A percentile compares a stretch with the other conserved stretches of the same genome.
phyloP scores from a whole-genome alignment of 2,888 invertebrate species.

The Allacma fusca region DNA sequence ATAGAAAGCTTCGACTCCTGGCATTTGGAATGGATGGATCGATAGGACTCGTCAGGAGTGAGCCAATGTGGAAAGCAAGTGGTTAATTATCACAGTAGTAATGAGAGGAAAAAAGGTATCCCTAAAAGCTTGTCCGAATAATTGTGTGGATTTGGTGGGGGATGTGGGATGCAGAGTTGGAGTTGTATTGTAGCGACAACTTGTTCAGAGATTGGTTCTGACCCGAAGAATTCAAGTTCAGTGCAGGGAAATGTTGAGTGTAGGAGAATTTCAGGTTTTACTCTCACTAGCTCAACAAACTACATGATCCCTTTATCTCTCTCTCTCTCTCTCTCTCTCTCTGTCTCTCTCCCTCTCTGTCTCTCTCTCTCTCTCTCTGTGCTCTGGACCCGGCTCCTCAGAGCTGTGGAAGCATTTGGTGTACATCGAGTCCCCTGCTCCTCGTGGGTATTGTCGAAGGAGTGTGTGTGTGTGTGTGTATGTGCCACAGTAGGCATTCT shows the following conservation, averaged over 20 bases:
- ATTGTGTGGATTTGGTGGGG: background rate
- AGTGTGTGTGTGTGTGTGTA: slow-evolving; percentile 23
- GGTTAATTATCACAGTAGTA: no score
- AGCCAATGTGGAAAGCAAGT: no score
- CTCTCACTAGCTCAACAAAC: background rate
- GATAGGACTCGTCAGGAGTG: no score
- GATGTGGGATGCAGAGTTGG: background rate
- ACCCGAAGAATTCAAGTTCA: background rate
- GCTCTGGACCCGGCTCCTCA: background rate
- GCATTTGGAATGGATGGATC: no score
- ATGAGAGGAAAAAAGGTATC: no score
- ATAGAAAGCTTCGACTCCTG: no score
- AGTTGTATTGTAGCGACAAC: background rate
- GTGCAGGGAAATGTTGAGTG: background rate
- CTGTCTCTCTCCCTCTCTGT: background rate
- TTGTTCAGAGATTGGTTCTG: background rate
- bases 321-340: background rate
- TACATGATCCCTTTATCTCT: background rate
- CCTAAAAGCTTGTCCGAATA: no score
- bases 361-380: background rate
- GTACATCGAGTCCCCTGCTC: background rate
- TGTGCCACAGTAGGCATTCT: slow-evolving; percentile 27
- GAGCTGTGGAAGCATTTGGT: no score
- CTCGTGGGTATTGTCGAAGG: background rate
- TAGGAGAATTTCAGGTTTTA: background rate